These are phyloP conservation scores for Heliopora coerulea DNA, from an alignment of 92 coral and sea anemone species.

Conservation along the genomic window DNA sequence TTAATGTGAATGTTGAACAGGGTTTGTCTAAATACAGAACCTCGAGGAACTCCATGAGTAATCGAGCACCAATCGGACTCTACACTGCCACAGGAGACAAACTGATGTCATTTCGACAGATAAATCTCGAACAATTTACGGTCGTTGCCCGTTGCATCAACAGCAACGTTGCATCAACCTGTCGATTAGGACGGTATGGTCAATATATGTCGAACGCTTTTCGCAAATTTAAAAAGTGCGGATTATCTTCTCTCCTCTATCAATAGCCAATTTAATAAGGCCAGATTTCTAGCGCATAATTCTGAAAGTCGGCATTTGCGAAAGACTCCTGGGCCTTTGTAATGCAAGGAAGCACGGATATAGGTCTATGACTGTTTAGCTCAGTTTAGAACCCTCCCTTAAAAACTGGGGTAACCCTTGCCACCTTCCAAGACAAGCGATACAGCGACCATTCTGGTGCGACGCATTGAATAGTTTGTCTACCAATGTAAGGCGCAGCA, in stretches of 20 bases:
- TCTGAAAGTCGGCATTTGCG: too few relatives aligned
- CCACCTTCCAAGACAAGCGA: too few relatives aligned
- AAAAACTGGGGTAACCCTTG: too few relatives aligned
- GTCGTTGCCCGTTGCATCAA: slow-evolving; percentile 43
- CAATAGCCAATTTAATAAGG: too few relatives aligned
- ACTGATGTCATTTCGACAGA: slow-evolving; percentile 43
- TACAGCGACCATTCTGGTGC: too few relatives aligned
- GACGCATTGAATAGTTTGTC: too few relatives aligned
- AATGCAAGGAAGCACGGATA: too few relatives aligned
- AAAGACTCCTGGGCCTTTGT: too few relatives aligned
- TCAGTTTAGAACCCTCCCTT: too few relatives aligned
- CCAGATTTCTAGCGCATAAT: too few relatives aligned
- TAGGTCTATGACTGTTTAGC: too few relatives aligned
- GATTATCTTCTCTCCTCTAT: slow-evolving; percentile 51
- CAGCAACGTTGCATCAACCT: slow-evolving; percentile 35
- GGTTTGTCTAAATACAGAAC: slow-evolving; percentile 60
- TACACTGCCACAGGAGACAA: slow-evolving; percentile 36
- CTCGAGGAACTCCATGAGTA: slow-evolving; percentile 54
- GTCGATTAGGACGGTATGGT: slow-evolving; percentile 30
- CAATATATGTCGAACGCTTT: slow-evolving; percentile 57
- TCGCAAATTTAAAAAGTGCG: slow-evolving; percentile 46
- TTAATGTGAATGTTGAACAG: slow-evolving; percentile 56
- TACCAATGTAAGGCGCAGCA: too few relatives aligned
- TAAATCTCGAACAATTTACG: slow-evolving; percentile 53
- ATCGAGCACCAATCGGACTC: slow-evolving; percentile 43